Percentiles rank a stretch among this genome's conserved stretches.
These are phyloP conservation scores for Propithecus coquereli DNA, from an alignment of 2,113 vertebrate genomes.

Conservation along the genomic window DNA sequence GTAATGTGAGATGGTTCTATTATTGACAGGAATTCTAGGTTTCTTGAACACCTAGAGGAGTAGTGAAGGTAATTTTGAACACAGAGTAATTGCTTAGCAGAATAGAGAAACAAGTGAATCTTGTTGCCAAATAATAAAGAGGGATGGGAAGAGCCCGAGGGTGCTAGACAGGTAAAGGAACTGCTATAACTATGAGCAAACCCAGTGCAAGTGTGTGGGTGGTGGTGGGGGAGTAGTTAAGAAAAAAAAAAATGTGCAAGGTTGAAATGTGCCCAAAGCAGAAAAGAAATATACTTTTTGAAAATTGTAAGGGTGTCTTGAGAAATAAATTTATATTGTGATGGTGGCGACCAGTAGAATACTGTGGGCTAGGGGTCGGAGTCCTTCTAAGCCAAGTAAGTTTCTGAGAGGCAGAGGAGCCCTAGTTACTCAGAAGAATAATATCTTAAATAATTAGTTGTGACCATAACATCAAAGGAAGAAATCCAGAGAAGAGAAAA, in stretches of 20 bases:
- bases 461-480: neutral
- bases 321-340: neutral
- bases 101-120: neutral
- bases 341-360: neutral
- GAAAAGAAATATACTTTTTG: neutral
- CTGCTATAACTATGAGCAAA: neutral
- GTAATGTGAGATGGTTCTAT: neutral
- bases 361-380: neutral
- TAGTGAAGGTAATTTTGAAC: neutral
- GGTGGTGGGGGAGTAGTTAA: neutral
- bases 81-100: neutral
- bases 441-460: neutral
- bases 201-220: neutral
- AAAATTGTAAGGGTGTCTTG: neutral
- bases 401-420: neutral
- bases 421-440: neutral
- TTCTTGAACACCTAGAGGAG: neutral
- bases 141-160: neutral
- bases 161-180: neutral
- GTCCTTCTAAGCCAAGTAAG: neutral
- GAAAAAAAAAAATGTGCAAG: neutral
- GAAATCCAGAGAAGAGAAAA: neutral
- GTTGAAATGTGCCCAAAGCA: neutral
- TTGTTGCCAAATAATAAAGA: neutral
- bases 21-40: neutral